Evolutionary conservation across 2,113 vertebrate genomes (phyloP).

Genomic region (Lepus americanus): DNA sequence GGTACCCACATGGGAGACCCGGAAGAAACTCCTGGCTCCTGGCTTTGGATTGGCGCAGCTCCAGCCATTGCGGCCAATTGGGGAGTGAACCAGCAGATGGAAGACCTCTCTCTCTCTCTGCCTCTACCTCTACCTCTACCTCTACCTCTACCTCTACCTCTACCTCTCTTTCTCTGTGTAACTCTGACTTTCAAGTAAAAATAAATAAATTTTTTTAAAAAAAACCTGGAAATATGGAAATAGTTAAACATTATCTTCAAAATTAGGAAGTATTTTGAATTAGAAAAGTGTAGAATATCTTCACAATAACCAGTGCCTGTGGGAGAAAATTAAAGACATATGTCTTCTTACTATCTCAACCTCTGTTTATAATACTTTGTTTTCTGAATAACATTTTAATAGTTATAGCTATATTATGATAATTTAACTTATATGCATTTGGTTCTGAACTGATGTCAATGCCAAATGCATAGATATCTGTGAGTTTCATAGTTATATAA

Average conservation of each 20-base stretch:
- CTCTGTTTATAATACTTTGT: not conserved
- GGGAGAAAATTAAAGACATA: not conserved
- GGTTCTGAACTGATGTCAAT: not conserved
- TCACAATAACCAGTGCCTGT: not conserved
- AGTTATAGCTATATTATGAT: not conserved
- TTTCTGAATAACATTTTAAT: slow-evolving; percentile 38
- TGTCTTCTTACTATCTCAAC: not conserved
- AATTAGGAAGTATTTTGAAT: slow-evolving; percentile 12
- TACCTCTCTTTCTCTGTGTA: too few species aligned
- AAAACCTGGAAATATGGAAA: not conserved
- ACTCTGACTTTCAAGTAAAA: too few species aligned
- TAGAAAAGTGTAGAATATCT: not conserved
- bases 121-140: too few species aligned
- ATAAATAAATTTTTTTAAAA: not conserved
- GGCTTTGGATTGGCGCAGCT: too few species aligned
- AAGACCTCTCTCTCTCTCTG: too few species aligned
- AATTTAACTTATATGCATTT: not conserved
- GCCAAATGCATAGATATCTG: not conserved
- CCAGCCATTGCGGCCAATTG: too few species aligned
- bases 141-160: too few species aligned
- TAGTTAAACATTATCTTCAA: slow-evolving; percentile 19
- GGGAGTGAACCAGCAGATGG: too few species aligned
- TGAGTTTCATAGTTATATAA: not conserved
- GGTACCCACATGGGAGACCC: too few species aligned
- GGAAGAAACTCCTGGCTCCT: too few species aligned